phyloP scores from a whole-genome alignment of 2,888 invertebrate species.

The Xanthia togata region DNA sequence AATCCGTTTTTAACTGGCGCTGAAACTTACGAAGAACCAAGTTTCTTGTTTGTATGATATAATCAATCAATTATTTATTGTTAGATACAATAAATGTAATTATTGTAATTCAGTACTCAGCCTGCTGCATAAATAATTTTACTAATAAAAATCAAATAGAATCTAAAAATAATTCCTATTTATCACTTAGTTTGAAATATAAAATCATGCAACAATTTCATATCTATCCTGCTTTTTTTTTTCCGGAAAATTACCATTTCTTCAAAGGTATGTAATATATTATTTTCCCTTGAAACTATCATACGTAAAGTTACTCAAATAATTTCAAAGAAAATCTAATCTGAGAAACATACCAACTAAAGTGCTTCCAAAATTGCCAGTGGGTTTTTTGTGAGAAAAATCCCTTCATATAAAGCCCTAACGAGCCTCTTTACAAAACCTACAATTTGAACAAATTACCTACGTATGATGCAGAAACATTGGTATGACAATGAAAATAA shows the following conservation, averaged over 20 bases:
- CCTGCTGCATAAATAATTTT: not conserved
- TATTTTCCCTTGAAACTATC: not conserved
- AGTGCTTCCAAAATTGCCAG: no score
- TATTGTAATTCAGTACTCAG: not conserved
- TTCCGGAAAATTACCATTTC: no score
- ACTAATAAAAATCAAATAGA: not conserved
- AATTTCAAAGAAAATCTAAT: not conserved
- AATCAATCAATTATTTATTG: not conserved
- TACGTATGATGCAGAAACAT: not conserved
- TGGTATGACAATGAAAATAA: not conserved
- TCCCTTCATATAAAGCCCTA: not conserved
- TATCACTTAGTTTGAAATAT: not conserved
- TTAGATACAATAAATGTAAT: not conserved
- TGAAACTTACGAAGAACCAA: not conserved
- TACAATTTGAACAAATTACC: not conserved
- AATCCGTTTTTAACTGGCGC: slow-evolving; percentile 5
- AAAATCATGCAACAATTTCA: not conserved
- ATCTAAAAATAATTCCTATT: not conserved
- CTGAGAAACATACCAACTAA: no score
- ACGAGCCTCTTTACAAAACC: not conserved
- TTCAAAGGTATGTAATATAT: not conserved
- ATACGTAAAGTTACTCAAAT: not conserved
- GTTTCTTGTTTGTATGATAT: not conserved
- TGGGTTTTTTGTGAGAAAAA: not conserved
- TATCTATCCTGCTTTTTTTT: not conserved